phyloP scores from a whole-genome alignment of 1,140 invertebrate species.

The Bombus confusus region DNA sequence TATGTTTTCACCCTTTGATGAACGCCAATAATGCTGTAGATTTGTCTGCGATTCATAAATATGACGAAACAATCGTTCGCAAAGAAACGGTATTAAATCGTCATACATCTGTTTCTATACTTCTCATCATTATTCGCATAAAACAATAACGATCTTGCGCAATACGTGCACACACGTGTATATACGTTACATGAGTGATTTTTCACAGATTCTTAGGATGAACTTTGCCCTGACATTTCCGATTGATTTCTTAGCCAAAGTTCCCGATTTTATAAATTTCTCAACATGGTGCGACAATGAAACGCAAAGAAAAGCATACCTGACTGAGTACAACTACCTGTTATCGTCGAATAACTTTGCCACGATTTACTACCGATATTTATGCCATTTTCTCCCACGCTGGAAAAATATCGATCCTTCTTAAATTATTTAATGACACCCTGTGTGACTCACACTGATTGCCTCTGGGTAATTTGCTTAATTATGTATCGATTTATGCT shows the following conservation, averaged over 20 bases:
- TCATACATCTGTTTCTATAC: neutral
- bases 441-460: neutral
- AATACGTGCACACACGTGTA: no score
- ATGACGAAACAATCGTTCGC: no score
- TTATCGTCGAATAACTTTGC: neutral
- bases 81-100: neutral
- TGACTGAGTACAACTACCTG: neutral
- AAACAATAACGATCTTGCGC: neutral
- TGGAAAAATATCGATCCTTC: conserved; percentile 1
- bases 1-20: neutral
- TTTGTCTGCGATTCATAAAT: no score
- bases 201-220: neutral
- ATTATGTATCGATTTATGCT: conserved; percentile 14
- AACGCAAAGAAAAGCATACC: neutral
- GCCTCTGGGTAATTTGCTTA: conserved; percentile 14
- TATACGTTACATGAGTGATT: neutral
- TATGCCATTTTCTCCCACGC: neutral
- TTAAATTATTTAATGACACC: conserved; percentile 13
- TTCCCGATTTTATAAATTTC: neutral
- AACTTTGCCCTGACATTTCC: neutral
- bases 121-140: neutral
- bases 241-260: neutral
- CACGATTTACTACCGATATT: neutral
- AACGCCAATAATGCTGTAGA: neutral
- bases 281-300: no score